A percentile compares a stretch with the other conserved stretches of the same genome.
Evolutionary conservation across 1,140 invertebrate genomes (phyloP).

Genomic region (Cylas formicarius): DNA sequence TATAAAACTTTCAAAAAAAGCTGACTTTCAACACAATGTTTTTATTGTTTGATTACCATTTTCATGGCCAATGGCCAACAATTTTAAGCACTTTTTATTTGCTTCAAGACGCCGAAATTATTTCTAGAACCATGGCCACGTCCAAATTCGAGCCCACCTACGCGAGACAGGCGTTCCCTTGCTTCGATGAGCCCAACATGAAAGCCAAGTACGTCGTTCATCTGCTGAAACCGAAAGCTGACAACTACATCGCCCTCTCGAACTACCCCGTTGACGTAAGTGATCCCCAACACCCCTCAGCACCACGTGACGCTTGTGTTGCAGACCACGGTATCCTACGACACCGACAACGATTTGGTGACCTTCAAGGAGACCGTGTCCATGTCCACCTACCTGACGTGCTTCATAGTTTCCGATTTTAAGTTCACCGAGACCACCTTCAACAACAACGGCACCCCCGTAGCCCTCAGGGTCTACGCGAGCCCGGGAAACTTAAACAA

Average conservation of each 20-base stretch:
- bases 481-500: slow-evolving; percentile 67
- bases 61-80: no score
- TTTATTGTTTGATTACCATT: slow-evolving; percentile 15
- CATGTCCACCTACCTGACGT: slow-evolving; percentile 89
- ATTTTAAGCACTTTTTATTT: no score
- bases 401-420: slow-evolving; percentile 90
- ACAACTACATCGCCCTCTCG: slow-evolving; percentile 64
- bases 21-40: no score
- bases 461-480: slow-evolving; percentile 66
- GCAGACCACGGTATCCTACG: slow-evolving; percentile 19
- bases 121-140: slow-evolving; percentile 67
- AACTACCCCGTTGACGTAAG: slow-evolving; percentile 63
- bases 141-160: slow-evolving; percentile 93
- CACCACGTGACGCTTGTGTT: slow-evolving; percentile 11
- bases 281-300: not conserved
- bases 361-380: slow-evolving; percentile 73
- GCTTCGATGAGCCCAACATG: slow-evolving; percentile 91
- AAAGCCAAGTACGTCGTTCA: slow-evolving; percentile 82
- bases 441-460: slow-evolving; percentile 44
- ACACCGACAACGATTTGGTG: slow-evolving; percentile 20
- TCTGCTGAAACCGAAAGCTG: slow-evolving; percentile 57
- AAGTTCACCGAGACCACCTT: slow-evolving; percentile 48
- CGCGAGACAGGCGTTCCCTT: slow-evolving; percentile 86
- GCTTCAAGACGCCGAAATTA: no score
- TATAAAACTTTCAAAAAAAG: no score